These are phyloP conservation scores for Apis mellifera DNA, from an alignment of 1,140 invertebrate species.

Conservation along the genomic window DNA sequence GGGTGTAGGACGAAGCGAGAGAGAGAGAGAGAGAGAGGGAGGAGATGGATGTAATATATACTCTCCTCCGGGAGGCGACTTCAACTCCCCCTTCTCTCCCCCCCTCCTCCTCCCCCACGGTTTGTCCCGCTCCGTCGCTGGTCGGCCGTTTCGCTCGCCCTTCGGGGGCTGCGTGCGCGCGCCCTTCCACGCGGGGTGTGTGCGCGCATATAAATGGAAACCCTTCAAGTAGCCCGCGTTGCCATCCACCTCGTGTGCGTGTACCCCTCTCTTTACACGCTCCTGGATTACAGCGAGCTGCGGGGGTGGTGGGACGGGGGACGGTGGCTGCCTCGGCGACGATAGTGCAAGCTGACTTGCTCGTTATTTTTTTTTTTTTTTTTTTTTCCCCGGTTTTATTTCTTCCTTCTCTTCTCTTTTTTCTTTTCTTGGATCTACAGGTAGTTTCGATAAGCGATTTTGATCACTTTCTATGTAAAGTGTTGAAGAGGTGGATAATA, in stretches of 20 bases:
- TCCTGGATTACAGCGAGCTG: conserved; percentile 71
- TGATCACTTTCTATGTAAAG: too few species aligned
- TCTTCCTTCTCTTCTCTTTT: not conserved
- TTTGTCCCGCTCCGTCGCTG: conserved; percentile 12
- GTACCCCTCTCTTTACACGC: conserved; percentile 57
- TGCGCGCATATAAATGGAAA: conserved; percentile 76
- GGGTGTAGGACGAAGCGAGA: not conserved
- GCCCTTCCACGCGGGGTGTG: conserved; percentile 58
- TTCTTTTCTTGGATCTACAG: not conserved
- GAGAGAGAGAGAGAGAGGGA: not conserved
- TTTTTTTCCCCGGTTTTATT: not conserved
- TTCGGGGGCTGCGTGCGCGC: conserved; percentile 37
- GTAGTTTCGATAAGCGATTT: too few species aligned
- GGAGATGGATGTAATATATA: conserved; percentile 43
- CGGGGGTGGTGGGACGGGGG: not conserved
- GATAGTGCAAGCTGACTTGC: conserved; percentile 24
- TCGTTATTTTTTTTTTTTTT: not conserved
- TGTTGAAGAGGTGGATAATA: too few species aligned
- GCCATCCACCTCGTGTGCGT: conserved; percentile 65
- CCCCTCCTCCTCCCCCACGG: not conserved
- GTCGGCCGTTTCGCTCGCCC: conserved; percentile 38
- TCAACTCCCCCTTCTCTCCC: not conserved
- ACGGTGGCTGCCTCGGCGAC: conserved; percentile 7
- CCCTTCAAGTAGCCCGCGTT: conserved; percentile 74
- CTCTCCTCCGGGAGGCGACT: conserved; percentile 61